Percentiles rank a stretch among this genome's conserved stretches.
These are phyloP conservation scores for Ptyas mucosa DNA, from an alignment of 2,113 vertebrate species.

Conservation along the genomic window DNA sequence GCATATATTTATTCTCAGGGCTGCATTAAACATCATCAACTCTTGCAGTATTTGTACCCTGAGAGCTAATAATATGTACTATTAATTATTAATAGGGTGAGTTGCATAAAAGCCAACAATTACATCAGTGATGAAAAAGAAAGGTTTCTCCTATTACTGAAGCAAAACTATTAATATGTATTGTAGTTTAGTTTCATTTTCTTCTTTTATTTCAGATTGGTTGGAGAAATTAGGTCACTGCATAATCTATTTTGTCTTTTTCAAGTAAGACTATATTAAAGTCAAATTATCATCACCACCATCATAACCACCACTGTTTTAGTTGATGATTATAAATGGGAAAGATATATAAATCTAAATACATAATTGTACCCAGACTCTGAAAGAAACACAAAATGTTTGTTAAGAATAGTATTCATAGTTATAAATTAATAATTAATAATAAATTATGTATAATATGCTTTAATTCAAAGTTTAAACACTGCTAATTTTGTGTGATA, in stretches of 20 bases:
- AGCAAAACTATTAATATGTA: background rate
- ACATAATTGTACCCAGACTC: background rate
- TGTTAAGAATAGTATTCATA: background rate
- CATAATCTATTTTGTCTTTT: background rate
- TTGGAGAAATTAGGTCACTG: background rate
- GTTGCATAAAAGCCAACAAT: background rate
- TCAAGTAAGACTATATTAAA: background rate
- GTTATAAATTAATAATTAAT: background rate
- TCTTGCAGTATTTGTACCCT: background rate
- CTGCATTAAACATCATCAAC: background rate
- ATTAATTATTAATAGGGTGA: background rate
- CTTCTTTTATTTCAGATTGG: background rate
- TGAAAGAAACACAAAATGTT: conserved; percentile 37
- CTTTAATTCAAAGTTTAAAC: background rate
- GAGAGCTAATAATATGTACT: background rate
- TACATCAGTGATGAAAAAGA: background rate
- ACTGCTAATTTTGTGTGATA: background rate
- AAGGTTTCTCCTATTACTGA: background rate
- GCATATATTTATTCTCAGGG: background rate
- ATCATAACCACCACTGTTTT: background rate
- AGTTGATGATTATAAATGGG: background rate
- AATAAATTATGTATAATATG: background rate
- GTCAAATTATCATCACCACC: background rate
- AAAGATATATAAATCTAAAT: background rate
- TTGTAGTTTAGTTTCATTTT: background rate